Evolutionary conservation across 2,797 vertebrate species (phyloP).

Genomic region (Gallinago solitaria): DNA sequence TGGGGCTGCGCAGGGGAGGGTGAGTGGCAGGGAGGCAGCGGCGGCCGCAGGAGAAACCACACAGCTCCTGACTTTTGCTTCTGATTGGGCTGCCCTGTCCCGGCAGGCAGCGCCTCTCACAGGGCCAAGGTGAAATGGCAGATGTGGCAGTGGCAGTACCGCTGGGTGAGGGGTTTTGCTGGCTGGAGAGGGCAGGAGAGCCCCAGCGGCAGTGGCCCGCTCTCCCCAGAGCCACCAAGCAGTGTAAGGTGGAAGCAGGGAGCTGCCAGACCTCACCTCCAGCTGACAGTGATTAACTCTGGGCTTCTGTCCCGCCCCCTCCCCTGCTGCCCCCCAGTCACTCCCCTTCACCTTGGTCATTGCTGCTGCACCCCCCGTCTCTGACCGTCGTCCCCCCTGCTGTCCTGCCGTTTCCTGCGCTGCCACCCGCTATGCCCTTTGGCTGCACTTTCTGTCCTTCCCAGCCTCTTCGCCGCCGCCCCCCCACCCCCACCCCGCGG

Average conservation of each 20-base stretch:
- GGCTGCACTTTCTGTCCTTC: not conserved
- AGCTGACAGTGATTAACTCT: too few relatives aligned
- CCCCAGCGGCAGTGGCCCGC: too few relatives aligned
- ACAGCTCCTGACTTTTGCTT: not conserved
- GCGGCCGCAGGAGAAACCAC: not conserved
- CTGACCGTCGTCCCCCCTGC: rapidly evolving
- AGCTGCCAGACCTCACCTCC: not conserved
- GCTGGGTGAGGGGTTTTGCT: too few relatives aligned
- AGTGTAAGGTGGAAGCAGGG: rapidly evolving
- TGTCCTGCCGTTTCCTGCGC: rapidly evolving
- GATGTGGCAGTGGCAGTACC: rapidly evolving
- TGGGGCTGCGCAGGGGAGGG: not conserved
- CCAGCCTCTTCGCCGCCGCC: too few relatives aligned
- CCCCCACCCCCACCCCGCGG: rapidly evolving
- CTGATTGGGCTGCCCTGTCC: rapidly evolving
- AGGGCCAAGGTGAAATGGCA: too few relatives aligned
- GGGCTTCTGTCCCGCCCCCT: too few relatives aligned
- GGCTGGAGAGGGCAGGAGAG: not conserved
- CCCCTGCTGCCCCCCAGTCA: too few relatives aligned
- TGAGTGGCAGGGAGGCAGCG: too few relatives aligned
- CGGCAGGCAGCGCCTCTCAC: not conserved
- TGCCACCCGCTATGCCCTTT: not conserved
- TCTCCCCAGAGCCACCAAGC: rapidly evolving
- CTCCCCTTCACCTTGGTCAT: not conserved
- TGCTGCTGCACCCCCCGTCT: rapidly evolving